Evolutionary conservation across 2,797 vertebrate species (phyloP).

Genomic region (Propithecus deckenii): DNA sequence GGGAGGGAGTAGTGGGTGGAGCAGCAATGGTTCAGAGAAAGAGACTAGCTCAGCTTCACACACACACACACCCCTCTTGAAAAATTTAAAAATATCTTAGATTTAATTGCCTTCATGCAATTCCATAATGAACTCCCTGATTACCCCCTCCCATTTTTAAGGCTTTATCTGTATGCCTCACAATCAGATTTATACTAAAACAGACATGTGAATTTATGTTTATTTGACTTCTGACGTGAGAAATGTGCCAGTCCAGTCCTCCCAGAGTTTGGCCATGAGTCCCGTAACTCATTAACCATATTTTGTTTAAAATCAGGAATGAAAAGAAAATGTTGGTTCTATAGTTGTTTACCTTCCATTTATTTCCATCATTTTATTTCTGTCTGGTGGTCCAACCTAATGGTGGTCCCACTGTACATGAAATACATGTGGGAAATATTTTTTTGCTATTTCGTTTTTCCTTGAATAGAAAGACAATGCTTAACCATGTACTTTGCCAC

Average conservation of each 20-base stretch:
- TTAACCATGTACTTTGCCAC: neutral
- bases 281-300: too few species aligned
- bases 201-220: neutral
- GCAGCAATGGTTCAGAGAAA: neutral
- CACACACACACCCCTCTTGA: too few species aligned
- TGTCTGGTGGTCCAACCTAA: neutral
- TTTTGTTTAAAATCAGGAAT: neutral
- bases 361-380: neutral
- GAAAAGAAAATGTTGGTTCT: neutral
- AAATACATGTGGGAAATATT: neutral
- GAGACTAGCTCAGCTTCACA: neutral
- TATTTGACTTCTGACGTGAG: neutral
- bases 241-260: neutral
- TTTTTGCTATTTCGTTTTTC: neutral
- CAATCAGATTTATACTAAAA: neutral
- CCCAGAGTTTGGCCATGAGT: too few species aligned
- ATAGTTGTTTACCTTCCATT: neutral
- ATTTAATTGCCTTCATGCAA: neutral
- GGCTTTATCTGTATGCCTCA: neutral
- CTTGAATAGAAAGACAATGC: neutral
- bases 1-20: accelerated
- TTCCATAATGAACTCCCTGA: neutral
- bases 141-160: neutral
- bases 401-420: neutral
- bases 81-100: neutral